These are phyloP conservation scores for Drosophila percnosoma DNA, from an alignment of 2,888 invertebrate genomes.

Conservation along the genomic window DNA sequence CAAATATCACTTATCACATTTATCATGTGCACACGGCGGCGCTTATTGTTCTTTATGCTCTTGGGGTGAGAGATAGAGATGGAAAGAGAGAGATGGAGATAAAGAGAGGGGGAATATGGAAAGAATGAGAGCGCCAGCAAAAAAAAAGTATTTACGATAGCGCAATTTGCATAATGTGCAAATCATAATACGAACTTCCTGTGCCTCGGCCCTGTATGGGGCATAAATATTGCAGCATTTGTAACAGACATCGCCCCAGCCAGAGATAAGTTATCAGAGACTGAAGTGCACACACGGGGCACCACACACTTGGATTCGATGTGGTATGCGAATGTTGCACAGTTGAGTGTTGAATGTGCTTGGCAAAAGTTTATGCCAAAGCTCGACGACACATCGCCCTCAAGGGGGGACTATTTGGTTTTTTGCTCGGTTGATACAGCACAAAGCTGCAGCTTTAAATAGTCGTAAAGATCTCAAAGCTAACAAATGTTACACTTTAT, in stretches of 20 bases:
- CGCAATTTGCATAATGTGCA: slow-evolving; percentile 80
- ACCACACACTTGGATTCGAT: slow-evolving; percentile 49
- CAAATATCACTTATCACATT: slow-evolving; percentile 75
- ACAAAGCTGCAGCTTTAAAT: slow-evolving; percentile 52
- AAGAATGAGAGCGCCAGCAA: background rate
- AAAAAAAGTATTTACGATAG: slow-evolving; percentile 73
- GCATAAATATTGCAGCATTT: slow-evolving; percentile 80
- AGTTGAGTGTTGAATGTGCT: slow-evolving; percentile 51
- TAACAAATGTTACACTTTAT: slow-evolving; percentile 22
- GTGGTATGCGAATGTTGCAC: slow-evolving; percentile 37
- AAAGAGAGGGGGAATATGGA: background rate
- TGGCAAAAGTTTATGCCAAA: slow-evolving; percentile 54
- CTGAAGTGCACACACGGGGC: slow-evolving; percentile 72
- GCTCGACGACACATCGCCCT: slow-evolving; percentile 34
- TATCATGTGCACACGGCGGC: slow-evolving; percentile 73
- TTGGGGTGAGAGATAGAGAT: background rate
- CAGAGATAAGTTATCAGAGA: slow-evolving; percentile 67
- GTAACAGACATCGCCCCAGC: slow-evolving; percentile 66
- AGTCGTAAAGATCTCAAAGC: slow-evolving; percentile 25
- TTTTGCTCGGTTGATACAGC: slow-evolving; percentile 25
- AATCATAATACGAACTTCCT: slow-evolving; percentile 77
- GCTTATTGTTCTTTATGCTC: slow-evolving; percentile 52
- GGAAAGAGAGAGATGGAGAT: background rate
- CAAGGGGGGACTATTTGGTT: background rate
- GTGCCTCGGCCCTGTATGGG: slow-evolving; percentile 31